phyloP scores from a whole-genome alignment of 2,888 invertebrate species.

The Salticus scenicus region DNA sequence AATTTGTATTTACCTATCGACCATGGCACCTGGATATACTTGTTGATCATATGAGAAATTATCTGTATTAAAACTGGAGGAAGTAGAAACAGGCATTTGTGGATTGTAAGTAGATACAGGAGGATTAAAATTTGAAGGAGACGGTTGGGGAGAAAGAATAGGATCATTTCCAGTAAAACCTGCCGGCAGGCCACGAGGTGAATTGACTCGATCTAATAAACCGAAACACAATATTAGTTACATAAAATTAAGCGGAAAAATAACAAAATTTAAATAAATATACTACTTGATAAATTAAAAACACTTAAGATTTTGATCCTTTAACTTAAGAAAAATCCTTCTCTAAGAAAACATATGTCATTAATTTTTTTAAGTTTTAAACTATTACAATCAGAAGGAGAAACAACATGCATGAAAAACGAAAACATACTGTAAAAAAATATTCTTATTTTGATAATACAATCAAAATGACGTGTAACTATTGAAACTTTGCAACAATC shows the following conservation, averaged over 20 bases:
- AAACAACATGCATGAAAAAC: too few relatives aligned
- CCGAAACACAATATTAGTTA: background rate
- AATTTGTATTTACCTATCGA: constrained; percentile 50
- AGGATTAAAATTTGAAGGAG: constrained; percentile 56
- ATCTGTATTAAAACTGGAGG: constrained; percentile 39
- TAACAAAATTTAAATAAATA: background rate
- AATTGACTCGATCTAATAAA: constrained; percentile 72
- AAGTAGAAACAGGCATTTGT: constrained; percentile 42
- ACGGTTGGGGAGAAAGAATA: constrained; percentile 66
- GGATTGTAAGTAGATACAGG: constrained; percentile 42
- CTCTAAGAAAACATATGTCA: too few relatives aligned
- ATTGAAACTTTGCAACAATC: too few relatives aligned
- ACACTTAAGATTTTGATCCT: background rate
- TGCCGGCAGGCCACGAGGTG: constrained; percentile 72
- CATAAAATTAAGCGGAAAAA: background rate
- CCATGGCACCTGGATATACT: constrained; percentile 36
- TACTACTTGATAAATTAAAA: background rate
- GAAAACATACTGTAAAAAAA: too few relatives aligned
- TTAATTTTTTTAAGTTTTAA: too few relatives aligned
- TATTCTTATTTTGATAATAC: too few relatives aligned
- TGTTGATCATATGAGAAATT: constrained; percentile 67
- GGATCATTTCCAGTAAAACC: constrained; percentile 63
- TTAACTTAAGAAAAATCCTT: too few relatives aligned
- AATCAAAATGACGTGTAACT: too few relatives aligned
- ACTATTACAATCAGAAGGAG: too few relatives aligned